Evolutionary conservation across 2,888 invertebrate species (phyloP), one percentile per base, ranked within the genome.

Genomic region (Camponotus fellah): DNA sequence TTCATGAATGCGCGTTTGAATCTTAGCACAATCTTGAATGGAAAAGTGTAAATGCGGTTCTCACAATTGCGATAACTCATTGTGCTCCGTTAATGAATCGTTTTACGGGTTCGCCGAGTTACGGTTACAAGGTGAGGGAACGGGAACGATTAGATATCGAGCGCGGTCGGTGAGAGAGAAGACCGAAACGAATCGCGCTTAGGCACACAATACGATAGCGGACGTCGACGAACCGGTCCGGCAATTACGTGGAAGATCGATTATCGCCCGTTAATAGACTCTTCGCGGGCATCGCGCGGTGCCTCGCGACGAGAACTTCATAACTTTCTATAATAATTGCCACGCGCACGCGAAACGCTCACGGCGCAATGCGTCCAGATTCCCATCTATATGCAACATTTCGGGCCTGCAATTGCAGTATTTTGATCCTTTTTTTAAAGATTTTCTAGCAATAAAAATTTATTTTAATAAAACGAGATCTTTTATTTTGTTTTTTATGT

Each of bases 221-320:
- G 56, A 75, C 76, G 83, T 64, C 40, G 32, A 82, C 53, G 82
- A 89, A 89, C 88, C 89, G 88, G 89, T 89, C 82, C 77, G 80
- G 86, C 84, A 89, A 89, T 89, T 88, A 88, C 86, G 65, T 56
- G 43, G 85, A 80, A 89, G 89, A 89, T 89, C 89, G 89, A 89
- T 89, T 87, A 89, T 85, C 65, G 83, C 26, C 69, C 76, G 79
- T 88, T 89, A 87, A 89, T 87, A 85, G 88, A 81, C 58, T 74
- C 86, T 84, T 82, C 76, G 79, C 77, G 62, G 60, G 49, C 82
- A 82, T 37, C 43, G 56, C 68, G 56, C 79, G 83, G 65, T 46
- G 75, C 82, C 60, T 34, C 77, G 81, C 83, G 75, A 81, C 72
- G 75, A 85, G 71, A 85, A 83, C 79, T 89, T 85, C 83, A 74